These are phyloP conservation scores for Lagopus muta DNA, from an alignment of 2,113 vertebrate genomes.

Conservation along the genomic window DNA sequence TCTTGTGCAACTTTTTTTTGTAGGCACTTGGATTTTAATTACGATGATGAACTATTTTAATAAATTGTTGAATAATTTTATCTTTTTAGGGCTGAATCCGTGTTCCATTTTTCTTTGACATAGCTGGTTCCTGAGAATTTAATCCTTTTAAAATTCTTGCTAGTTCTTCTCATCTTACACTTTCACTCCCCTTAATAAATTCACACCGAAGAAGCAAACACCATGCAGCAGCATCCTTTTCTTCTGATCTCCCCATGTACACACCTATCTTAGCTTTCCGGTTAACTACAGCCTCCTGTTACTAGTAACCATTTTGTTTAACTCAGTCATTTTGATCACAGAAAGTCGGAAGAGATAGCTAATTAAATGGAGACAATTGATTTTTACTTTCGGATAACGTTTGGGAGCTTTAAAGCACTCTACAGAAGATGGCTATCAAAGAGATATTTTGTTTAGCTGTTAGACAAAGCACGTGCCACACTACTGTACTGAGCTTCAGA, in stretches of 20 bases:
- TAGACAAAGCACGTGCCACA: neutral
- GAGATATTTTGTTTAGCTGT: neutral
- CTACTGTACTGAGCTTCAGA: neutral
- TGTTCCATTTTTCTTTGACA: conserved; percentile 25
- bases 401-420: neutral
- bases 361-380: neutral
- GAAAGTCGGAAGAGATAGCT: neutral
- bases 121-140: neutral
- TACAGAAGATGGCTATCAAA: neutral
- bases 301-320: conserved; percentile 10
- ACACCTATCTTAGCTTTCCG: neutral
- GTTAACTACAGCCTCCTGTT: neutral
- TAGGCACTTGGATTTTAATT: conserved; percentile 64
- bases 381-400: neutral
- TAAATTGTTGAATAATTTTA: conserved; percentile 69
- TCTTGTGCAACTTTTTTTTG: conserved; percentile 48
- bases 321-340: neutral
- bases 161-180: neutral
- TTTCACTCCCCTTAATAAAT: neutral
- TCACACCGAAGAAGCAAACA: neutral
- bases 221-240: neutral
- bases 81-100: conserved; percentile 26
- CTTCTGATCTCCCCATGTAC: neutral
- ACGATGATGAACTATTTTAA: conserved; percentile 73
- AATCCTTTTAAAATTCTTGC: conserved; percentile 22